Evolutionary conservation across 2,888 invertebrate genomes (phyloP), one percentile per base, ranked within the genome.

Genomic region (Cheilosia scutellata): DNA sequence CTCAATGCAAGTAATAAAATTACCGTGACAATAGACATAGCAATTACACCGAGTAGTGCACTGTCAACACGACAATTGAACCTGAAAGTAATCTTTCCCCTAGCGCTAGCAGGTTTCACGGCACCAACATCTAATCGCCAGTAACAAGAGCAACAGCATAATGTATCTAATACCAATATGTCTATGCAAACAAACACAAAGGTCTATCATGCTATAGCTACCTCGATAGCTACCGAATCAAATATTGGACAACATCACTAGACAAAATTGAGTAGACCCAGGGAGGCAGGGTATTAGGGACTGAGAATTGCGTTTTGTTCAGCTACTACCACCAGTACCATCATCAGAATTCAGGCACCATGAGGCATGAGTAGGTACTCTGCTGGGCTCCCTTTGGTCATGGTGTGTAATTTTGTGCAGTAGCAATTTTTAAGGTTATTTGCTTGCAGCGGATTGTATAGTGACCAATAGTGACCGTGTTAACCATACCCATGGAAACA

Each of bases 41-140:
- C 84, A 84, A 79, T 84, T 84, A 79, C 71, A 70, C 65, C 66
- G 84, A 79, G 75, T 65, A 79, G 75, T 71, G 80, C 80, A 71
- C 70, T 71, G 84, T 75, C 75, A 79, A 79, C 84, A 65, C 44
- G 75, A 71, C 79, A 84, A 84, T 70, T 75, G 79, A 79, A 84
- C 79, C 84, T 79, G 84, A 84, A 79, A 84, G 65, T 66, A 84
- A 79, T 75, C 68, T 78, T 53, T 71, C 33, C 76, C 68, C 29
- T 9, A 20, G 1, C 47, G 9, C 29, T 29, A 9, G 20, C 40
- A 55, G 27, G 44, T 44, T 68, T 31, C 49, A 70, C 25, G 70
- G 37, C 33, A 68, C 31, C 58, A 40, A 71, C 71, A 70, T 40
- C 74, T 53, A 44, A 44, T 27, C 40, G 29, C 37, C 25, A 5